Evolutionary conservation across 2,113 vertebrate genomes (phyloP).

Genomic region (Laterallus jamaicensis): DNA sequence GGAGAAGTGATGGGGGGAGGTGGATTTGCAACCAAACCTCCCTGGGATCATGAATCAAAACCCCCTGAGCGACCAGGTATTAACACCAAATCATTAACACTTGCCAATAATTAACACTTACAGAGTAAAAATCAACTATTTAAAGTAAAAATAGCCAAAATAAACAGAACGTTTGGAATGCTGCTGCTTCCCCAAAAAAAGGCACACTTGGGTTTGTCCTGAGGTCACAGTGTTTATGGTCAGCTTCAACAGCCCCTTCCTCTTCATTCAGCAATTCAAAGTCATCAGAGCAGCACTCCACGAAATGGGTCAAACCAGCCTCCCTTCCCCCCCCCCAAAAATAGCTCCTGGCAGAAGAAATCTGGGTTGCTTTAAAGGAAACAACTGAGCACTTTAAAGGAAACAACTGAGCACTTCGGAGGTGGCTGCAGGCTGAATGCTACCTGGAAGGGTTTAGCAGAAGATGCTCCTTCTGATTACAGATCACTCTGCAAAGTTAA

Average conservation of each 20-base stretch:
- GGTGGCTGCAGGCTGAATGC: not conserved
- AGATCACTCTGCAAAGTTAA: not conserved
- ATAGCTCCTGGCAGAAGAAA: not conserved
- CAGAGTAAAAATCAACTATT: not conserved
- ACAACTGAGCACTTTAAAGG: not conserved
- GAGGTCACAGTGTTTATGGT: not conserved
- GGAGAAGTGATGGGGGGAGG: not conserved
- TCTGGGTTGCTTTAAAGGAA: not conserved
- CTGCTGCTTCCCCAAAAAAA: slow-evolving; percentile 16
- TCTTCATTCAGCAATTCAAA: not conserved
- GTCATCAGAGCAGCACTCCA: not conserved
- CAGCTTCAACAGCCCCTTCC: not conserved
- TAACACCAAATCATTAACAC: not conserved
- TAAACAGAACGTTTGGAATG: not conserved
- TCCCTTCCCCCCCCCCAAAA: not conserved
- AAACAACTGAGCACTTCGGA: not conserved
- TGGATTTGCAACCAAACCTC: not conserved
- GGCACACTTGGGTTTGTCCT: not conserved
- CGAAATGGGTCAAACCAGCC: not conserved
- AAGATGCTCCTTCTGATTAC: slow-evolving; percentile 28
- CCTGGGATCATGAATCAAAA: not conserved
- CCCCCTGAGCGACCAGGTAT: not conserved
- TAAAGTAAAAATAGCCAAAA: not conserved
- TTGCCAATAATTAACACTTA: not conserved
- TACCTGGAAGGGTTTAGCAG: not conserved